Conservation (phyloP, 2,113 vertebrate species). For the Pagrus major region DNA sequence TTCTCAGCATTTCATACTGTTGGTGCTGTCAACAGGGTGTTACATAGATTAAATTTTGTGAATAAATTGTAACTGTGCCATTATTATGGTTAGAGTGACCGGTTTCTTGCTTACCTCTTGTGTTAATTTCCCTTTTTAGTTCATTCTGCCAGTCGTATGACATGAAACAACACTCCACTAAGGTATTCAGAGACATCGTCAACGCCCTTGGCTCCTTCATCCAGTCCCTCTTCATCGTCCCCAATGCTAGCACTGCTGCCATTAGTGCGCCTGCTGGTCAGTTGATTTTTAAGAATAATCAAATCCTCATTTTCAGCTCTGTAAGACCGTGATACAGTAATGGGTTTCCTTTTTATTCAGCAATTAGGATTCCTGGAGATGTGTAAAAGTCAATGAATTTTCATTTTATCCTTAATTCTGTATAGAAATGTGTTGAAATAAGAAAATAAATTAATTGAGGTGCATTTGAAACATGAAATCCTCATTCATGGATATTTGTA, state of each 20-base stretch:
- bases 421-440: background rate
- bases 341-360: background rate
- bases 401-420: background rate
- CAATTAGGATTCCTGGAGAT: background rate
- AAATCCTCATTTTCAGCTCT: background rate
- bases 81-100: background rate
- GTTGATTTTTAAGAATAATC: background rate
- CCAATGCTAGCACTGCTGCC: constrained; percentile 84
- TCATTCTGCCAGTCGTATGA: constrained; percentile 99
- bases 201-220: constrained; percentile 98
- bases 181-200: constrained; percentile 98
- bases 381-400: background rate
- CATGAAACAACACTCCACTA: constrained; percentile 99
- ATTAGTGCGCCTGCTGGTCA: constrained; percentile 88
- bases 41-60: background rate
- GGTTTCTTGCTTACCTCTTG: background rate
- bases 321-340: background rate
- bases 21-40: background rate
- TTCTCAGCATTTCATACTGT: background rate
- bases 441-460: background rate
- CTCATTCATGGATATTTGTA: background rate
- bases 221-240: constrained; percentile 96
- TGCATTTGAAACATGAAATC: background rate
- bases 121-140: constrained; percentile 73
- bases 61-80: background rate